Evolutionary conservation across 1,140 invertebrate species (phyloP).

Genomic region (Cydia amplana): DNA sequence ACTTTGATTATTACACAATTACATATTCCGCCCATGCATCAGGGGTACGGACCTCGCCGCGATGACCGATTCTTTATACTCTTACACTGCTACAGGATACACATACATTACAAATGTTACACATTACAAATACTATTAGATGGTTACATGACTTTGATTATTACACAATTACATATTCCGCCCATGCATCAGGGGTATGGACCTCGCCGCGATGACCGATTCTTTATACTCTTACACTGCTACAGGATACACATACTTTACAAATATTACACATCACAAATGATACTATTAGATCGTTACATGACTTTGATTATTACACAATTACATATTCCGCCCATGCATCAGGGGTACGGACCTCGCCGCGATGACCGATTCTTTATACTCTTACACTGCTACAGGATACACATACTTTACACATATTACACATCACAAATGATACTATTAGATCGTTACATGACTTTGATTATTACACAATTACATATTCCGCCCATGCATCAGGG

Average conservation of each 20-base stretch:
- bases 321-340: slow-evolving; percentile 28
- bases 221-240: slow-evolving; percentile 34
- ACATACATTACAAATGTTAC: too few relatives aligned
- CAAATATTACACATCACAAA: background rate
- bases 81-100: too few relatives aligned
- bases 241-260: background rate
- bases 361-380: too few relatives aligned
- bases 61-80: too few relatives aligned
- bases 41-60: background rate
- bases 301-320: background rate
- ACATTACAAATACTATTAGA: too few relatives aligned
- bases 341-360: background rate
- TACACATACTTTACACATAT: too few relatives aligned
- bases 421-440: too few relatives aligned
- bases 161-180: slow-evolving; percentile 58
- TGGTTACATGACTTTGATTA: too few relatives aligned
- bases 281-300: slow-evolving; percentile 1
- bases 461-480: too few relatives aligned
- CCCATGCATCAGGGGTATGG: slow-evolving; percentile 80
- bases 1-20: background rate
- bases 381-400: too few relatives aligned
- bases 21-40: slow-evolving; percentile 28
- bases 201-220: slow-evolving; percentile 50
- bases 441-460: too few relatives aligned
- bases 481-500: slow-evolving; percentile 82